Evolutionary conservation across 2,797 vertebrate genomes (phyloP).

Genomic region (Betta splendens): DNA sequence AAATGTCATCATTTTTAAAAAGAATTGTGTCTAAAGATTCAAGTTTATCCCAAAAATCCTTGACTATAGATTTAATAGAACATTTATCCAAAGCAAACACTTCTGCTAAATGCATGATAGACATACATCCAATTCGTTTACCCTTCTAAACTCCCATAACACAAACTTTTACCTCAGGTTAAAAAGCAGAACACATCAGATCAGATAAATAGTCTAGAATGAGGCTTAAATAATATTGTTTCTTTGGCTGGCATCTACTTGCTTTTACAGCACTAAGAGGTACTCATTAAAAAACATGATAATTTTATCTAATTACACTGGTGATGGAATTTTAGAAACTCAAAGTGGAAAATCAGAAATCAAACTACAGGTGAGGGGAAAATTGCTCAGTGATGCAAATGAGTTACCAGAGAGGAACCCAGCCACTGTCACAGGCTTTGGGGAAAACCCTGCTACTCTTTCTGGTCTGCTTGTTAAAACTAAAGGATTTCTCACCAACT

Average conservation of each 20-base stretch:
- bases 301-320: background rate
- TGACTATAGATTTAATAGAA: too few relatives aligned
- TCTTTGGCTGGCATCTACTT: too few relatives aligned
- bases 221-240: too few relatives aligned
- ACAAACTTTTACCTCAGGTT: too few relatives aligned
- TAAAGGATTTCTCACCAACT: slow-evolving; percentile 29
- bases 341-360: slow-evolving; percentile 13
- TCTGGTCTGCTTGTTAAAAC: slow-evolving; percentile 27
- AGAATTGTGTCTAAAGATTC: too few relatives aligned
- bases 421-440: slow-evolving; percentile 12
- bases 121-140: background rate
- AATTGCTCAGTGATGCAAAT: slow-evolving; percentile 49
- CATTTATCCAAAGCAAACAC: too few relatives aligned
- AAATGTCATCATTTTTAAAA: too few relatives aligned
- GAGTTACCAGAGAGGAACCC: slow-evolving; percentile 16
- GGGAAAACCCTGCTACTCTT: slow-evolving; percentile 45
- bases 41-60: too few relatives aligned
- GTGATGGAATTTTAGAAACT: slow-evolving; percentile 16
- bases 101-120: too few relatives aligned
- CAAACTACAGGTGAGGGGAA: slow-evolving; percentile 35
- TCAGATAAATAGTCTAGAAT: too few relatives aligned
- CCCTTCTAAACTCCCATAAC: too few relatives aligned
- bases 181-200: background rate
- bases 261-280: background rate
- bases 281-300: background rate